A percentile compares a stretch with the other conserved stretches of the same genome.
Evolutionary conservation across 1,140 invertebrate genomes (phyloP).

Genomic region (Drosophila setifemur): DNA sequence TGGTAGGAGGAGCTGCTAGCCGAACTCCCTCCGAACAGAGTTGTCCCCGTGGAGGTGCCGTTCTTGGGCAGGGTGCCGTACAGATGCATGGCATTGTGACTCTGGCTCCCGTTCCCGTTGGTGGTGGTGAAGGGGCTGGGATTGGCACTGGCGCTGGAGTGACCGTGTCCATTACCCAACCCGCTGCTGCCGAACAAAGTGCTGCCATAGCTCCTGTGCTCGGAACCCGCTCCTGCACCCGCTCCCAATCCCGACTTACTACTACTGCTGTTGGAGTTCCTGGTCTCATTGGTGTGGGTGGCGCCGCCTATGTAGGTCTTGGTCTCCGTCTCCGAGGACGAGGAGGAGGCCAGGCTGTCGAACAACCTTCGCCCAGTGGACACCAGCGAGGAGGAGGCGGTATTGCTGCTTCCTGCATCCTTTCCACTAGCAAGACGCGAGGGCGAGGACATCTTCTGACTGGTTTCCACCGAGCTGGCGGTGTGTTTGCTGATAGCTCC

Average conservation of each 20-base stretch:
- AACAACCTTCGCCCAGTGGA: slow-evolving; percentile 74
- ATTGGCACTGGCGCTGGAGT: slow-evolving; percentile 43
- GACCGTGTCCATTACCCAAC: slow-evolving; percentile 43
- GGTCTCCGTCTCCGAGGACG: slow-evolving; percentile 72
- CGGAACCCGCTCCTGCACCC: slow-evolving; percentile 40
- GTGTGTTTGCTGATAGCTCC: slow-evolving; percentile 71
- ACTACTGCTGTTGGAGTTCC: slow-evolving; percentile 50
- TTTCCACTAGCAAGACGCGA: slow-evolving; percentile 45
- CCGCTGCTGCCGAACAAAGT: slow-evolving; percentile 66
- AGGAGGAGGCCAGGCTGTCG: slow-evolving; percentile 74
- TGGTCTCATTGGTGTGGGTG: slow-evolving; percentile 67
- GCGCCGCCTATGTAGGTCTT: slow-evolving; percentile 69
- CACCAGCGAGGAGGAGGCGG: slow-evolving; percentile 60
- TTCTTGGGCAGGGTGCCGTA: slow-evolving; percentile 81
- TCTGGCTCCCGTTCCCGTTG: slow-evolving; percentile 60
- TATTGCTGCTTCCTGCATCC: slow-evolving; percentile 35
- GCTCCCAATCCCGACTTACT: slow-evolving; percentile 46
- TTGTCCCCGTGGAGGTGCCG: slow-evolving; percentile 54
- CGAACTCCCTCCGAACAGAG: slow-evolving; percentile 54
- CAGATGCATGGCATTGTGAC: slow-evolving; percentile 73
- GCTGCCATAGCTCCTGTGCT: slow-evolving; percentile 56
- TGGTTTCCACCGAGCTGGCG: slow-evolving; percentile 45
- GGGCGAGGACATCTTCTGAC: slow-evolving; percentile 59
- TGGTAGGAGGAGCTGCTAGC: slow-evolving; percentile 55
- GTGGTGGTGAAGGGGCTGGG: slow-evolving; percentile 65